Base-by-base conservation (phyloP, 2,888 invertebrate genomes). In the Phanerotoma sp. region DNA sequence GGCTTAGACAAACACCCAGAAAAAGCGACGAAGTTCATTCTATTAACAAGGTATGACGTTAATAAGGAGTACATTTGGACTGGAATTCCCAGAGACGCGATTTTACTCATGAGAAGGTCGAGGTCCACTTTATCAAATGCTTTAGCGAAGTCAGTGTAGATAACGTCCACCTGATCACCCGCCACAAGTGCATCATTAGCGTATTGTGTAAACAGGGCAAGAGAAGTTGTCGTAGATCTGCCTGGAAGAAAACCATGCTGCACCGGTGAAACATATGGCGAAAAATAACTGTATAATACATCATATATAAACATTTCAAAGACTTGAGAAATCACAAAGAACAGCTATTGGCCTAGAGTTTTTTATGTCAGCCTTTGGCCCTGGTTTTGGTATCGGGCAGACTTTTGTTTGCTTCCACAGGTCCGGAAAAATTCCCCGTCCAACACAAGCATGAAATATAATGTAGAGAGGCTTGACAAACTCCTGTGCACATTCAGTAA, bases 271-370 rank as follows among this genome's bases (percentile, higher is more conserved):
- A 38, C 18, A 16, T 4, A 2, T 18, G 18, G 11, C 11, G 5
- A 7, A 9, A 20, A 10, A 18, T 28, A 28, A 11, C 10, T 3
- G 4, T 15, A 16, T 10, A 45, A n/a, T 5, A 5, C 16, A 6
- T 45, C 18, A 16, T 45, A 32, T 5, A 13, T 32, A 2, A 20
- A 38, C 16, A 1, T 18, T 20, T 11, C 7, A n/a, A n/a, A n/a
- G n/a, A n/a, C n/a, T n/a, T n/a, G n/a, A n/a, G n/a, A n/a, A n/a
- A n/a, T 11, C 38, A 38, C 16, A 38, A 18, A 38, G 13, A 5
- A 38, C 15, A 7, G 47, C 46, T 16, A 46, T 40, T 4, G 52
- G 46, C 20, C 52, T 38, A 32, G 46, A 52, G 20, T 52, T 52
- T 4, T 3, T 40, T 4, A 46, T 22, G 1, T 45, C 37, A 30